Conservation (phyloP, 2,113 vertebrate genomes). For the Nanorana parkeri region DNA sequence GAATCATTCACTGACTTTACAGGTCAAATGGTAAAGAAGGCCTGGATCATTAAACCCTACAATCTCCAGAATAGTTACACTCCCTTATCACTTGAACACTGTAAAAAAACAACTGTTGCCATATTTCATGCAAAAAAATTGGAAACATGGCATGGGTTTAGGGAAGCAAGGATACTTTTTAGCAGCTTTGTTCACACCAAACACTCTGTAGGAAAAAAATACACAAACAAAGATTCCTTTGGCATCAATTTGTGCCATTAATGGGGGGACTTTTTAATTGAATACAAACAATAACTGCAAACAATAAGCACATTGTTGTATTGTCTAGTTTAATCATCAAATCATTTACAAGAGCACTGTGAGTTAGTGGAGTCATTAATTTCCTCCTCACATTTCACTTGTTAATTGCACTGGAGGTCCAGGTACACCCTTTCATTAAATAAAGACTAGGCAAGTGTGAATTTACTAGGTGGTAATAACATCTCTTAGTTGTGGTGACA, state of each 20-base stretch:
- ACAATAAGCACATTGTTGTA: slow-evolving; percentile 21
- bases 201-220: background rate
- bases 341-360: slow-evolving; percentile 35
- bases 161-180: background rate
- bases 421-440: slow-evolving; percentile 33
- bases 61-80: too few species aligned
- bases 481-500: slow-evolving; percentile 53
- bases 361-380: slow-evolving; percentile 43
- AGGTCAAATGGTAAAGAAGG: too few species aligned
- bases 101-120: too few species aligned
- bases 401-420: slow-evolving; percentile 49
- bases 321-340: slow-evolving; percentile 19
- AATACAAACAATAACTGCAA: slow-evolving; percentile 10
- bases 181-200: background rate
- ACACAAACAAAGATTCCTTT: background rate
- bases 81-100: too few species aligned
- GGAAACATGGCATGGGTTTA: background rate
- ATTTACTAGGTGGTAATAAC: slow-evolving; percentile 55
- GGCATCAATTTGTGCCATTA: slow-evolving; percentile 10
- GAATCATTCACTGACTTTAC: too few species aligned
- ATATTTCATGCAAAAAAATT: background rate
- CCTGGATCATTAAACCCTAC: too few species aligned
- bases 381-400: slow-evolving; percentile 16
- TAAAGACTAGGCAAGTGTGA: slow-evolving; percentile 51
- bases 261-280: background rate